Base-by-base conservation (phyloP, 2,888 invertebrate species). In the Tuberolachnus salignus region DNA sequence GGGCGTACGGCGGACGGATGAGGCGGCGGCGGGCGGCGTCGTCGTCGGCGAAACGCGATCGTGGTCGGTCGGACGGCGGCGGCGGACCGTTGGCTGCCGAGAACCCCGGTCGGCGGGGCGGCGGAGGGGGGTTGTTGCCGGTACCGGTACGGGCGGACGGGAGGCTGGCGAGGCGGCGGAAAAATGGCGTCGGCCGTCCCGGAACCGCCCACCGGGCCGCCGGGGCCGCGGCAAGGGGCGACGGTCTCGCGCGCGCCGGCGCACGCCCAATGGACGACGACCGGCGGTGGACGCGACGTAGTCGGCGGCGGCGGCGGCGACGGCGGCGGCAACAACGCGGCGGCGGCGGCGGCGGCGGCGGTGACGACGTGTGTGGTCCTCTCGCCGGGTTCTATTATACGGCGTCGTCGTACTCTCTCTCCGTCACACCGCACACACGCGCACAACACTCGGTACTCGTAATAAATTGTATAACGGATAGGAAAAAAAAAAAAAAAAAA, bases 401-500 rank as follows among this genome's bases (percentile, higher is more conserved):
- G n/a, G 19, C 61, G 61, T n/a, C 61, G 61, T 16, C 9, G 61
- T n/a, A n/a, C n/a, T n/a, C 63, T 16, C 13, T 19, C 19, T 42
- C 34, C 34, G 42, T 53, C 26, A 8, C 19, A 42, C 49, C 19
- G 8, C 34, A 16, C 69, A 53, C 34, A 21, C 57, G 26, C 55
- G 23, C 57, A 71, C 71, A 71, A 57, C 57, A 57, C 21, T 71
- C 23, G 44, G n/a, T n/a, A n/a, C 23, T 59, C 26, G 49, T 73
- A 73, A 73, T 73, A 73, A 73, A 73, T 73, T 61, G 72, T 51
- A 51, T 73, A 73, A 73, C 61, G 61, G 46, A 59, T 49, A 57
- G 16, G 10, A 53, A 34, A 66, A 66, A 46, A 49, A 59, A 49
- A 59, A 59, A 9, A 19, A 34, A 51, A 14, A 34, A 34, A 34